phyloP scores from a whole-genome alignment of 2,888 invertebrate species.

The Tortricodes alternella region DNA sequence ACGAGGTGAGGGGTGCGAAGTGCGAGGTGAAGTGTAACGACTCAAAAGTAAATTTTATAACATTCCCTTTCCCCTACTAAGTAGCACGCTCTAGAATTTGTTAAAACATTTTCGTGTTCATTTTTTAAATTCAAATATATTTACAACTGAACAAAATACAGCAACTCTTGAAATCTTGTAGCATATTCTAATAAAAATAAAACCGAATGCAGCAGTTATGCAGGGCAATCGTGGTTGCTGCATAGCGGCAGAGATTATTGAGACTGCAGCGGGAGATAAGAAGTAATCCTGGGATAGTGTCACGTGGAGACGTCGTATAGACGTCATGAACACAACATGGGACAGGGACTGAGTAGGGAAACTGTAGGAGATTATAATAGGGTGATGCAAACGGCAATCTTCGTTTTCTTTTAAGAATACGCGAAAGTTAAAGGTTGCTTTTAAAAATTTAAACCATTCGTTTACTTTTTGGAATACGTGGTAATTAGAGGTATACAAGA shows the following conservation, averaged over 20 bases:
- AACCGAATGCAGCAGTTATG: slow-evolving; percentile 27
- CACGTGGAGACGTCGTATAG: slow-evolving; percentile 3
- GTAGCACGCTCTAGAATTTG: no score
- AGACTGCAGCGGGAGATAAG: slow-evolving; percentile 44
- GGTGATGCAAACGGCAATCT: not conserved
- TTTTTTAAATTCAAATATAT: no score
- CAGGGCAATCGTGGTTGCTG: slow-evolving; percentile 29
- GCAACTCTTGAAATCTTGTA: not conserved
- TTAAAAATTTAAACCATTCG: no score
- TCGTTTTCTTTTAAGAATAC: no score
- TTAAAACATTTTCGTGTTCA: no score
- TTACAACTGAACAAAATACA: not conserved
- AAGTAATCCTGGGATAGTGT: slow-evolving; percentile 38
- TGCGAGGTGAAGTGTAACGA: no score
- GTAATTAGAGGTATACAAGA: no score
- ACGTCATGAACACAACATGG: not conserved
- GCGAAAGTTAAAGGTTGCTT: no score
- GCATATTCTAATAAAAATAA: slow-evolving; percentile 29
- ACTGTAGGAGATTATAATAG: not conserved
- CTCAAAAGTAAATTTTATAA: no score
- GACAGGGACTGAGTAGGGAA: not conserved
- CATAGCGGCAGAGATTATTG: slow-evolving; percentile 37
- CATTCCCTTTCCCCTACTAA: no score
- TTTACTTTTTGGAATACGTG: no score
- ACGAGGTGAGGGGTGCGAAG: no score